These are phyloP conservation scores for Setipinna tenuifilis DNA, from an alignment of 2,797 vertebrate genomes.

Conservation along the genomic window DNA sequence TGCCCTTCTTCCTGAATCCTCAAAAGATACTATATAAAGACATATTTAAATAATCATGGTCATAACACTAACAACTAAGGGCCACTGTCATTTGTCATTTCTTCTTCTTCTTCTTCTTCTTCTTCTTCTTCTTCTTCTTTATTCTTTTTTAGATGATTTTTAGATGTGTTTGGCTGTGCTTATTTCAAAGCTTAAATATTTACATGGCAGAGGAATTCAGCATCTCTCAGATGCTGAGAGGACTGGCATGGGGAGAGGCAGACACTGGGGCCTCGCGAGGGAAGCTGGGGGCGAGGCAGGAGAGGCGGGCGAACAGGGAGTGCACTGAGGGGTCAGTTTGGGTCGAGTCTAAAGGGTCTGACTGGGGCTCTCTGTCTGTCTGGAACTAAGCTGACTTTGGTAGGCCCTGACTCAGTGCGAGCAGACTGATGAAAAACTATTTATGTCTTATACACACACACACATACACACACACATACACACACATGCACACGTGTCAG, in stretches of 20 bases:
- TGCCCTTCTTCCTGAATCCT: too few species aligned
- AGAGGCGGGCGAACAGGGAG: background rate
- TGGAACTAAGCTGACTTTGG: background rate
- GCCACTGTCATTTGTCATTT: too few species aligned
- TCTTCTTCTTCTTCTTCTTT: too few species aligned
- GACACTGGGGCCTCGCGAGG: background rate
- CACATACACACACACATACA: too few species aligned
- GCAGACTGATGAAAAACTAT: background rate
- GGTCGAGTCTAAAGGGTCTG: background rate
- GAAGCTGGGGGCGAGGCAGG: background rate
- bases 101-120: too few species aligned
- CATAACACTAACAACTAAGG: too few species aligned
- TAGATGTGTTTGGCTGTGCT: background rate
- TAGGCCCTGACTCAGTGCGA: background rate
- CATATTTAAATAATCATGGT: too few species aligned
- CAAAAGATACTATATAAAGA: too few species aligned
- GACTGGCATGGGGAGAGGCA: background rate
- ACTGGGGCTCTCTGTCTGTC: background rate
- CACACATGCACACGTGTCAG: too few species aligned
- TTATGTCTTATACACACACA: background rate
- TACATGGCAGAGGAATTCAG: background rate
- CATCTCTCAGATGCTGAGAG: background rate
- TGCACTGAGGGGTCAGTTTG: background rate
- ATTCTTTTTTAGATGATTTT: background rate
- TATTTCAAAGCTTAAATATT: background rate